A percentile compares a stretch with the other conserved stretches of the same genome.
Conservation (phyloP, 2,113 vertebrate genomes). For the Pseudorectes ferrugineus region DNA sequence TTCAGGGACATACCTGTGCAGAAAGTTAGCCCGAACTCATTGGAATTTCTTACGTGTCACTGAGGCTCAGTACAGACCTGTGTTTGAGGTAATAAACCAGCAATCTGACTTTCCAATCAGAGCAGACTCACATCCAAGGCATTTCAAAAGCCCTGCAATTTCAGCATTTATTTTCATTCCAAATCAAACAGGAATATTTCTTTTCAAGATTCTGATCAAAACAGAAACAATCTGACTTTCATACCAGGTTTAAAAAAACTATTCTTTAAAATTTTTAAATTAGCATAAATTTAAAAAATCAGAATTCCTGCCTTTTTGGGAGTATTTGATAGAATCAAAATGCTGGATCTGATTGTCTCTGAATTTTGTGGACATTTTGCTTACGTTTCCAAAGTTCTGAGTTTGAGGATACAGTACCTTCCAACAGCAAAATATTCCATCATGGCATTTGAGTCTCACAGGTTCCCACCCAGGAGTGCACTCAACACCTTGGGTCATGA, state of each 20-base stretch:
- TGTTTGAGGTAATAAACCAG: neutral
- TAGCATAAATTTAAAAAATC: rapidly evolving
- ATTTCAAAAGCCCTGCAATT: neutral
- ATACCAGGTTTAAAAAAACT: neutral
- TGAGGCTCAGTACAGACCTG: neutral
- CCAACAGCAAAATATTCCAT: neutral
- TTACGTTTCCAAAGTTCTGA: neutral
- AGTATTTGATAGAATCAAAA: neutral
- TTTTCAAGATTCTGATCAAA: neutral
- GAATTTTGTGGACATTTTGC: neutral
- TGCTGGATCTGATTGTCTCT: neutral
- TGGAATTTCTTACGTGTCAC: neutral
- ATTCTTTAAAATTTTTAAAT: neutral
- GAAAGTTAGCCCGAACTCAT: neutral
- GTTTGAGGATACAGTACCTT: neutral
- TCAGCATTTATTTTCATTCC: neutral
- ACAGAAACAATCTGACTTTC: neutral
- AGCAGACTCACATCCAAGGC: neutral
- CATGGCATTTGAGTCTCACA: neutral
- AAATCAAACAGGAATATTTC: neutral
- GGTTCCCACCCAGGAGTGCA: neutral
- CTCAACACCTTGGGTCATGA: neutral
- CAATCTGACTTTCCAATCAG: neutral
- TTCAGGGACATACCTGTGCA: neutral
- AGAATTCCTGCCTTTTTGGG: neutral